Evolutionary conservation across 1,140 invertebrate genomes (phyloP).

Genomic region (Phortica variegata): DNA sequence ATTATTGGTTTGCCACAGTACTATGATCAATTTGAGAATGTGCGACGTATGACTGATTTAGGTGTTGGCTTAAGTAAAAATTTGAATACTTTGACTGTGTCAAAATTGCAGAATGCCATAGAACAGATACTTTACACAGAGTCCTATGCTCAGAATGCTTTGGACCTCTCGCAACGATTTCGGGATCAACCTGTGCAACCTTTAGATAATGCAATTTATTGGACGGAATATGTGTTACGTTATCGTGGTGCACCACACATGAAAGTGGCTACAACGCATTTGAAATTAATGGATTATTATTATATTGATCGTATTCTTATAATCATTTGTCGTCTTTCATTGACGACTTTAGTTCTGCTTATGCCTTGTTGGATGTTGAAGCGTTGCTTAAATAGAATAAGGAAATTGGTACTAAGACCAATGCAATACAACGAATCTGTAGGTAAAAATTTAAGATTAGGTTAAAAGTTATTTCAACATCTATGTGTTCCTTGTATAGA

Average conservation of each 20-base stretch:
- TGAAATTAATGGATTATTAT: conserved; percentile 62
- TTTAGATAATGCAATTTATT: conserved; percentile 68
- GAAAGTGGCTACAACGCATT: conserved; percentile 52
- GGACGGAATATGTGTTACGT: conserved; percentile 69
- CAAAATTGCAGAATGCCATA: conserved; percentile 14
- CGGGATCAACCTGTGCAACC: conserved; percentile 65
- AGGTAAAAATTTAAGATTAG: background rate
- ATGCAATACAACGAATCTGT: background rate
- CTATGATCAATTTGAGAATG: conserved; percentile 64
- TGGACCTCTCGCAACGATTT: conserved; percentile 62
- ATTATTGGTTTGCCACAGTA: conserved; percentile 70
- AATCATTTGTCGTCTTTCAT: conserved; percentile 13
- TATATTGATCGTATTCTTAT: conserved; percentile 56
- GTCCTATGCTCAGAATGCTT: conserved; percentile 51
- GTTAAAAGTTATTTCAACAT: no score
- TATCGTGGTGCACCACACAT: conserved; percentile 61
- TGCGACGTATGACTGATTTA: conserved; percentile 52
- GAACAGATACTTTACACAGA: conserved; percentile 23
- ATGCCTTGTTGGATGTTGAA: background rate
- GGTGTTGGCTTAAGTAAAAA: conserved; percentile 54
- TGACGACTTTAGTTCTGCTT: conserved; percentile 3
- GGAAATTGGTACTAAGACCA: background rate
- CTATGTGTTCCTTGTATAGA: no score
- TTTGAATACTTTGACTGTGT: conserved; percentile 16
- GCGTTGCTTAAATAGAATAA: background rate